Evolutionary conservation across 2,888 invertebrate species (phyloP).

Genomic region (Epiperipatus broadwayi): DNA sequence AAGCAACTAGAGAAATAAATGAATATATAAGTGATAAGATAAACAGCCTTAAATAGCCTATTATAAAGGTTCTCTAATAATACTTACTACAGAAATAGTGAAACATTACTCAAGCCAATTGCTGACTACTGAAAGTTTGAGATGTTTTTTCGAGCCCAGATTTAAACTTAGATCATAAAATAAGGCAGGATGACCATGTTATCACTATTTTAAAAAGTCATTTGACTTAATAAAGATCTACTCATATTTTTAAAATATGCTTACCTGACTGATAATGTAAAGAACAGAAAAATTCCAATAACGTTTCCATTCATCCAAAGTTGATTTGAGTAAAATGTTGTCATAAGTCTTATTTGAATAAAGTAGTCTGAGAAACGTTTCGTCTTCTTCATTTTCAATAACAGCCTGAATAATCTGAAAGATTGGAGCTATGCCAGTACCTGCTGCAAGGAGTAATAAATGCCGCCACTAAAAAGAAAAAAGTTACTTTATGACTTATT

Average conservation of each 20-base stretch:
- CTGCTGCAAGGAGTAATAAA: constrained; percentile 41
- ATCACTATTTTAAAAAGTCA: constrained; percentile 13
- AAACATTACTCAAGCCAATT: too few relatives aligned
- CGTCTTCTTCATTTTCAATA: constrained; percentile 44
- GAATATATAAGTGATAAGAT: too few relatives aligned
- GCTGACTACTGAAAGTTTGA: too few relatives aligned
- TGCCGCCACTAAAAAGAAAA: background rate
- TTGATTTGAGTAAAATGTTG: constrained; percentile 41
- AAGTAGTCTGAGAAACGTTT: constrained; percentile 40
- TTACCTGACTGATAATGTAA: constrained; percentile 37
- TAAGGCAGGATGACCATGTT: too few relatives aligned
- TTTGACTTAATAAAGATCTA: background rate
- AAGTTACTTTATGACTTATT: background rate
- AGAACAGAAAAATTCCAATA: constrained; percentile 56
- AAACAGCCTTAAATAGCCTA: too few relatives aligned
- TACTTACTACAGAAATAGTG: too few relatives aligned
- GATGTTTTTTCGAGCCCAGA: too few relatives aligned
- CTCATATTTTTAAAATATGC: constrained; percentile 12
- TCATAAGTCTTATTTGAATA: constrained; percentile 40
- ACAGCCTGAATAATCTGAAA: constrained; percentile 41
- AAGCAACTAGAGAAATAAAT: too few relatives aligned
- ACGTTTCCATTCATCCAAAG: constrained; percentile 38
- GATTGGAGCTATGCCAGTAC: constrained; percentile 54
- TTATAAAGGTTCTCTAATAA: too few relatives aligned
- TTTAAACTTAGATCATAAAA: too few relatives aligned